Base-by-base conservation (phyloP, 1,140 invertebrate genomes). In the Globodera rostochiensis region DNA sequence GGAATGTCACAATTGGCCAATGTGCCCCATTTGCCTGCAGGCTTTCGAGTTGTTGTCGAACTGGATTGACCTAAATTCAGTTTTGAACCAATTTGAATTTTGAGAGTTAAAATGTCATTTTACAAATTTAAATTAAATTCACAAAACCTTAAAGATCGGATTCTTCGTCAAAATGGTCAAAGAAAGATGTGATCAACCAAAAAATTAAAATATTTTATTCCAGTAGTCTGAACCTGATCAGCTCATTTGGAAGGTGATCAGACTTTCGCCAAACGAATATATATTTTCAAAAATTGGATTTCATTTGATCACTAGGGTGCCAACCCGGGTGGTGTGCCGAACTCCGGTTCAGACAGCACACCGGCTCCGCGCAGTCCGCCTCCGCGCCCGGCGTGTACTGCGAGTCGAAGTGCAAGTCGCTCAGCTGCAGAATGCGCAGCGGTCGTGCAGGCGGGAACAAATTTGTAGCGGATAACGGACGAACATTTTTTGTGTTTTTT, bases 391-490 rank as follows among this genome's bases (percentile, higher is more conserved):
- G 25, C 36, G 60, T 19, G 47, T 82, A 92, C 49, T 86, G 73
- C 15, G 83, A 76, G 80, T 92, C 91, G 74, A 91, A 79, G 84
- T 92, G 91, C 21, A 92, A 88, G 85, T 92, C 91, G 15, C 90
- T 89, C 36, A 92, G 75, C 71, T 92, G 91, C 15, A 92, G 85
- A 60, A 92, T 78, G 49, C 77, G 77, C 50, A 78, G n/a, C 15
- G 77, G 77, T 15, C 57, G 57, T 64, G 57, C 57, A 19, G 57
- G 57, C 15, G 50, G 60, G 46, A 69, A n/a, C 21, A 47, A 71
- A 71, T 47, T 69, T 21, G 36, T 7, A 25, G 25, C 25, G 25
- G 25, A 25, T 25, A 1, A 25, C 25, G 25, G 25, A 25, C 25
- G 25, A 25, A 50, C 46, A 19, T 60, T 60, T 50, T 36, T 36